phyloP scores from a whole-genome alignment of 2,888 invertebrate genomes.

The Apodemia hepburni region DNA sequence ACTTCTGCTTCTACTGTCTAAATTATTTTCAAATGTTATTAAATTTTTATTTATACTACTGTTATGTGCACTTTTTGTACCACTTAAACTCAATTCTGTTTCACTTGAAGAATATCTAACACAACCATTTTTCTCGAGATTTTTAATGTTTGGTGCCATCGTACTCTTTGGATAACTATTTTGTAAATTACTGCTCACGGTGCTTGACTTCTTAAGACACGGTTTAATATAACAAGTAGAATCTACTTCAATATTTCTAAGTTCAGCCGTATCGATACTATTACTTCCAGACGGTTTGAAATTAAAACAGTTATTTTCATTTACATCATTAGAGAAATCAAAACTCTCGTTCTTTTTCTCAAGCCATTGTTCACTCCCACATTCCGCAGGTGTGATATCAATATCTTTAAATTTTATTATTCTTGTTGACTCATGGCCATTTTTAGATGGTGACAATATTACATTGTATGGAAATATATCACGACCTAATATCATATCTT shows the following conservation, averaged over 20 bases:
- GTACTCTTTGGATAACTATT: background rate
- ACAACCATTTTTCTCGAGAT: background rate
- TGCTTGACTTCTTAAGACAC: background rate
- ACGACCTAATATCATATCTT: slow-evolving; percentile 64
- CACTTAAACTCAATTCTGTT: background rate
- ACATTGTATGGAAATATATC: slow-evolving; percentile 70
- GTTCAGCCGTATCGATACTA: slow-evolving; percentile 38
- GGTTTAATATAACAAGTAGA: slow-evolving; percentile 36
- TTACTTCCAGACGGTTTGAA: slow-evolving; percentile 6
- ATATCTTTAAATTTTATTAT: slow-evolving; percentile 55
- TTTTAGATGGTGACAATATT: slow-evolving; percentile 56
- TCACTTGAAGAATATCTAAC: slow-evolving; percentile 2
- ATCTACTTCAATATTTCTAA: slow-evolving; percentile 49
- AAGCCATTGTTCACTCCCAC: slow-evolving; percentile 32
- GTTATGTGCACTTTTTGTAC: background rate
- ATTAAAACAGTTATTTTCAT: background rate
- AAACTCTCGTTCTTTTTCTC: slow-evolving; percentile 18
- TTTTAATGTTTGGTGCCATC: background rate
- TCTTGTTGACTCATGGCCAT: slow-evolving; percentile 49
- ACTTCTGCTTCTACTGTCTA: slow-evolving; percentile 1
- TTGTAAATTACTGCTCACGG: background rate
- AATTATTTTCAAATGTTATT: background rate
- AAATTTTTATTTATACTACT: background rate
- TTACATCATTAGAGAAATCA: background rate
- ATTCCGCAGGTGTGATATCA: slow-evolving; percentile 30